Evolutionary conservation across 2,113 vertebrate species (phyloP).

Genomic region (Poecilia latipinna): DNA sequence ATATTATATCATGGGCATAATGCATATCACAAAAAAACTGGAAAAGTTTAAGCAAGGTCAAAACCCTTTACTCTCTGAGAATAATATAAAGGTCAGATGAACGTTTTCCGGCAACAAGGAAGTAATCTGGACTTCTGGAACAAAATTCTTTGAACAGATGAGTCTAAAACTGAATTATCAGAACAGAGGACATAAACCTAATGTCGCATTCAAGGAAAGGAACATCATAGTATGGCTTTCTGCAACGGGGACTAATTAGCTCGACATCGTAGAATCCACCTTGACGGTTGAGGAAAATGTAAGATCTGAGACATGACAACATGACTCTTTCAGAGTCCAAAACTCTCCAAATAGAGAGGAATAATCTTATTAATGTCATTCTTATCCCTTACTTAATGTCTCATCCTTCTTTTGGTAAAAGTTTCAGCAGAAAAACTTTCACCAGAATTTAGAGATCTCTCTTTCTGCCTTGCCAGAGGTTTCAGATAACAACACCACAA

Average conservation of each 20-base stretch:
- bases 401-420: conserved; percentile 34
- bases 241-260: too few relatives aligned
- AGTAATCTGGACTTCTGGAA: not conserved
- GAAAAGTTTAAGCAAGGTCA: too few relatives aligned
- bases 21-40: too few relatives aligned
- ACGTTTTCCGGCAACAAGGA: not conserved
- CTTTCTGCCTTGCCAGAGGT: conserved; percentile 1
- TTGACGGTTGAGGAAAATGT: too few relatives aligned
- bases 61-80: too few relatives aligned
- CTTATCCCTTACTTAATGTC: conserved; percentile 36
- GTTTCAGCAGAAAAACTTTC: conserved; percentile 34
- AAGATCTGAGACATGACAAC: too few relatives aligned
- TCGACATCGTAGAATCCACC: too few relatives aligned
- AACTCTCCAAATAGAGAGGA: too few relatives aligned
- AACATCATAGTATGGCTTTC: too few relatives aligned
- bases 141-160: not conserved
- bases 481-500: conserved; percentile 16
- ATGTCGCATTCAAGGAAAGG: not conserved
- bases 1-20: not conserved
- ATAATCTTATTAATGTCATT: not conserved
- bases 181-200: not conserved
- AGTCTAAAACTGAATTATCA: not conserved
- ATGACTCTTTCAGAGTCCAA: too few relatives aligned
- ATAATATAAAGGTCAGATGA: too few relatives aligned
- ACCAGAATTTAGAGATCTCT: conserved; percentile 31